Base-by-base conservation (phyloP, 2,113 vertebrate genomes). In the Urocynchramus pylzowi region DNA sequence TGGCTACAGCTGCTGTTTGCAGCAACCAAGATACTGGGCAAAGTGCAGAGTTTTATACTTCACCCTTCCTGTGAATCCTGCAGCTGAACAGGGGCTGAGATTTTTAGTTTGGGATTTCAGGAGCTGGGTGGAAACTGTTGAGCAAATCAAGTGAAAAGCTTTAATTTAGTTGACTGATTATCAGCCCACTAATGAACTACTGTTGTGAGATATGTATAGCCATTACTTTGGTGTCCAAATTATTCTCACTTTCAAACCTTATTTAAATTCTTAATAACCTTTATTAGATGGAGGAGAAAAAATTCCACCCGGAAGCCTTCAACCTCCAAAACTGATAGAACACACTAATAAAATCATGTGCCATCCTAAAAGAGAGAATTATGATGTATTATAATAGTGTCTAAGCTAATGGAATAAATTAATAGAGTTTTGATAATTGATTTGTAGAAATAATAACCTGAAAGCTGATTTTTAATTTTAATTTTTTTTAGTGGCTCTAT, bases 201-300 rank as follows among this genome's bases (percentile, higher is more conserved):
- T 78, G 18, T 92, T 93, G 84, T 92, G 61, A 90, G 95, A 95
- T 84, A 86, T 84, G 87, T 89, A 52, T 79, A 85, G 59, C 69
- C 80, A 69, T 95, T 96, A 95, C 88, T 97, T 96, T 83, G 61
- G 60, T 97, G 92, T 93, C 80, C 81, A 80, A 96, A 94, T 93
- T 94, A 95, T 97, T 87, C 83, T 91, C 87, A 60, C 90, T 96
- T 91, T 91, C 84, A 95, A 97, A 89, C 88, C 95, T 97, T 97
- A 92, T 96, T 97, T 97, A 96, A 95, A 97, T 97, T 96, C 89
- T 83, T 95, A 91, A 95, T 96, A 87, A 82, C 81, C 84, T 96
- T 97, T 97, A 94, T 97, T 97, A 93, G 60, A 44, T 41, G 57
- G 64, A 81, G 63, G 65, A 87, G 91, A 74, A 77, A 80, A 95